Evolutionary conservation across 2,113 vertebrate species (phyloP).

Genomic region (Spea bombifrons): DNA sequence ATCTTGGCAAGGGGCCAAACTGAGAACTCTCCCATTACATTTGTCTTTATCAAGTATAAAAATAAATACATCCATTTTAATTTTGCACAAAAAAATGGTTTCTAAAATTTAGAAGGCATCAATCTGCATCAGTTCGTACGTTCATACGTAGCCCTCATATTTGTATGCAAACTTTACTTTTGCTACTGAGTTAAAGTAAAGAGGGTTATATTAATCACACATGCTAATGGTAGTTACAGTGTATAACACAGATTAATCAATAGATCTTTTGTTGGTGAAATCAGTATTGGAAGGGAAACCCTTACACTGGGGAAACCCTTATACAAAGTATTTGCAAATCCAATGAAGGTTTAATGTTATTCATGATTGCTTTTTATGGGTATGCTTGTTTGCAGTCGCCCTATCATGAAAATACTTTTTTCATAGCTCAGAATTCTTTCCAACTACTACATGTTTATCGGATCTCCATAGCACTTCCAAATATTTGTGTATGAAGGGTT

Average conservation of each 20-base stretch:
- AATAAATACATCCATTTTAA: no score
- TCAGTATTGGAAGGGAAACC: not conserved
- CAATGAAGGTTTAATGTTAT: not conserved
- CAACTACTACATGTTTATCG: not conserved
- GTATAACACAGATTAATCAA: not conserved
- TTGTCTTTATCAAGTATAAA: no score
- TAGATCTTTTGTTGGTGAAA: not conserved
- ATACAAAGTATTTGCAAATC: not conserved
- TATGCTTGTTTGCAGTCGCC: not conserved
- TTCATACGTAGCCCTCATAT: no score
- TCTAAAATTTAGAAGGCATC: no score
- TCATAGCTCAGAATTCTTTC: not conserved
- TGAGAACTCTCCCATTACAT: no score
- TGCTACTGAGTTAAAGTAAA: not conserved
- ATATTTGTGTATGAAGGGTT: not conserved
- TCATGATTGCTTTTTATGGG: not conserved
- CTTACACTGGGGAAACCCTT: not conserved
- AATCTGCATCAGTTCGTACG: no score
- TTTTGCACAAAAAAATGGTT: no score
- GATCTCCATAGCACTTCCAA: not conserved
- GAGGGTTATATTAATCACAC: not conserved
- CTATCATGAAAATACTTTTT: not conserved
- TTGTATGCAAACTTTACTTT: no score
- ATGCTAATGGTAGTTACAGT: not conserved
- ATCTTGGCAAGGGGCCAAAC: no score